phyloP scores from a whole-genome alignment of 2,888 invertebrate species.

The Cylloceria caligata region DNA sequence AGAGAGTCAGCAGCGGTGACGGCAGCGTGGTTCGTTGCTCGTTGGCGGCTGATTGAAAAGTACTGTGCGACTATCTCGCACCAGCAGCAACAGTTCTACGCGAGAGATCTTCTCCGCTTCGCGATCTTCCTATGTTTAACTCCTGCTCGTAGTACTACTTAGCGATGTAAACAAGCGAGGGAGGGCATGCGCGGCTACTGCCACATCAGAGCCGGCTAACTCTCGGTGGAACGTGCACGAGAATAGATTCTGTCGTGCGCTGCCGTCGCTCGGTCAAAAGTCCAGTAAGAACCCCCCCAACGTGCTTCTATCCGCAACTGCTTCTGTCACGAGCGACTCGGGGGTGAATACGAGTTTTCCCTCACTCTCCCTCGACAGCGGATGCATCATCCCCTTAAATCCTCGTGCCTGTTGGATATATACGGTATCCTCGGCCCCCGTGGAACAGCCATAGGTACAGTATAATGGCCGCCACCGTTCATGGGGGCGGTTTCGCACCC shows the following conservation, averaged over 20 bases:
- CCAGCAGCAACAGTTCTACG: constrained; percentile 20
- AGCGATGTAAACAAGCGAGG: constrained; percentile 72
- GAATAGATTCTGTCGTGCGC: constrained; percentile 47
- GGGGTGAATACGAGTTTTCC: constrained; percentile 13
- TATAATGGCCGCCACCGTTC: constrained; percentile 67
- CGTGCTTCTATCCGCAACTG: constrained; percentile 58
- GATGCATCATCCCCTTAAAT: constrained; percentile 32
- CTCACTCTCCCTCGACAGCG: constrained; percentile 16
- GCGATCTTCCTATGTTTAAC: constrained; percentile 46
- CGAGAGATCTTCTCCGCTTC: constrained; percentile 16
- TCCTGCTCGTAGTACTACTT: constrained; percentile 54
- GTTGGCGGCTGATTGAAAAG: constrained; percentile 32
- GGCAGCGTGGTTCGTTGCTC: neutral
- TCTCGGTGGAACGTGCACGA: constrained; percentile 43
- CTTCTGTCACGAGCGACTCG: constrained; percentile 39
- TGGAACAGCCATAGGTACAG: constrained; percentile 54
- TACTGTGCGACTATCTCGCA: constrained; percentile 7
- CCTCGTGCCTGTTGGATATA: constrained; percentile 7
- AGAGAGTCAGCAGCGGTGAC: constrained; percentile 10
- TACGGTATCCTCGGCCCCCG: neutral
- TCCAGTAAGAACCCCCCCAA: constrained; percentile 61
- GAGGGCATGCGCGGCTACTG: constrained; percentile 71
- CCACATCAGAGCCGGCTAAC: constrained; percentile 35
- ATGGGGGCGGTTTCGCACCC: constrained; percentile 76
- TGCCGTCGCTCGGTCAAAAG: constrained; percentile 65